These are phyloP conservation scores for Drosophila cracens DNA, from an alignment of 2,888 invertebrate genomes.

Conservation along the genomic window DNA sequence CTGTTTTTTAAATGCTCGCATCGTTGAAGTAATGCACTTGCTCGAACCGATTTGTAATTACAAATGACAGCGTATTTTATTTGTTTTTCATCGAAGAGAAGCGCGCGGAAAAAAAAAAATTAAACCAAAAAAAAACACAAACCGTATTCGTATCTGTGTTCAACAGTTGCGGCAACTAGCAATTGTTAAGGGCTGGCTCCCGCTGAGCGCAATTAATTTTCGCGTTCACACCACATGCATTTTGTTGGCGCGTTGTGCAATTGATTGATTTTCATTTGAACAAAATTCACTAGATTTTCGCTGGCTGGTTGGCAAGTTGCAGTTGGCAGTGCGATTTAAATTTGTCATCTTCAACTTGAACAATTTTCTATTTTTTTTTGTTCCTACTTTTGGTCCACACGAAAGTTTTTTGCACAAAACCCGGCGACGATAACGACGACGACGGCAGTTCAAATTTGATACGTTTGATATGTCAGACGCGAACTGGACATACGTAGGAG, in stretches of 20 bases:
- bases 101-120: background rate
- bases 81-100: slow-evolving; percentile 17
- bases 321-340: slow-evolving; percentile 23
- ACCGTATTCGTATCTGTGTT: slow-evolving; percentile 23
- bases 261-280: slow-evolving; percentile 70
- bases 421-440: slow-evolving; percentile 19
- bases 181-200: slow-evolving; percentile 56
- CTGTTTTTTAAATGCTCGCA: slow-evolving; percentile 20
- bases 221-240: slow-evolving; percentile 65
- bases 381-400: slow-evolving; percentile 4
- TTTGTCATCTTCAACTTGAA: slow-evolving; percentile 30
- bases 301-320: slow-evolving; percentile 10
- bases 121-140: background rate
- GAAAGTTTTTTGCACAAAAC: slow-evolving; percentile 19
- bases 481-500: slow-evolving; percentile 16
- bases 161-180: slow-evolving; percentile 46
- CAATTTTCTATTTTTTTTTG: background rate
- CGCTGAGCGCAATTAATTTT: slow-evolving; percentile 70
- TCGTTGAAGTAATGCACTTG: slow-evolving; percentile 34
- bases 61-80: slow-evolving; percentile 62
- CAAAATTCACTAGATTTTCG: slow-evolving; percentile 20
- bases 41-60: slow-evolving; percentile 62
- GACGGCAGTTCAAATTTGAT: slow-evolving; percentile 13
- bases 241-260: slow-evolving; percentile 44
- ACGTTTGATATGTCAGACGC: slow-evolving; percentile 20